phyloP scores from a whole-genome alignment of 2,113 vertebrate species.

The Steatornis caripensis region DNA sequence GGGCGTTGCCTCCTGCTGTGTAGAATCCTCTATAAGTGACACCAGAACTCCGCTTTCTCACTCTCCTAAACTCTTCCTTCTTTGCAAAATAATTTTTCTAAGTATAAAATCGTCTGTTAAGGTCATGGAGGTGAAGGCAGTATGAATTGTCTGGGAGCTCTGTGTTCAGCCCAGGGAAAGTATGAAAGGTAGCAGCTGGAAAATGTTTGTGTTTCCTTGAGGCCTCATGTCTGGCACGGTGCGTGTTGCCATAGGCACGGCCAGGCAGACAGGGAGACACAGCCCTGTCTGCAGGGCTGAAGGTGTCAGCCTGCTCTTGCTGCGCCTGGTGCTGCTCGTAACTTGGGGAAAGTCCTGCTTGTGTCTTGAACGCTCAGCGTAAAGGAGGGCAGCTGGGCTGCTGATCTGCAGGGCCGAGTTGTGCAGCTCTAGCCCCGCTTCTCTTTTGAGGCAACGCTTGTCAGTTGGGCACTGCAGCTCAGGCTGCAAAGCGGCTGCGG shows the following conservation, averaged over 20 bases:
- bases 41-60: not conserved
- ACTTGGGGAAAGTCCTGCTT: not conserved
- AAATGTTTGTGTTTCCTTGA: conserved; percentile 48
- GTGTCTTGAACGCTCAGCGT: rapidly evolving
- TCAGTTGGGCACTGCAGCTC: rapidly evolving
- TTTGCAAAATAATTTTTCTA: rapidly evolving
- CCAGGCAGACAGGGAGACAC: not conserved
- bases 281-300: not conserved
- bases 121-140: not conserved
- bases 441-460: not conserved
- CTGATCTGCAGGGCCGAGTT: not conserved
- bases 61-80: not conserved
- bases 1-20: not conserved
- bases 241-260: not conserved
- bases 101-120: not conserved
- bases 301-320: not conserved
- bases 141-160: not conserved
- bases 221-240: not conserved
- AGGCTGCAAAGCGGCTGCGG: not conserved
- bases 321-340: rapidly evolving
- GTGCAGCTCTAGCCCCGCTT: rapidly evolving
- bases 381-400: not conserved
- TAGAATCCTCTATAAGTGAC: not conserved
- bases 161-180: not conserved
- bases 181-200: not conserved